Evolutionary conservation across 64 coral and sea anemone genomes (phyloP).

Genomic region (Stylophora pistillata): DNA sequence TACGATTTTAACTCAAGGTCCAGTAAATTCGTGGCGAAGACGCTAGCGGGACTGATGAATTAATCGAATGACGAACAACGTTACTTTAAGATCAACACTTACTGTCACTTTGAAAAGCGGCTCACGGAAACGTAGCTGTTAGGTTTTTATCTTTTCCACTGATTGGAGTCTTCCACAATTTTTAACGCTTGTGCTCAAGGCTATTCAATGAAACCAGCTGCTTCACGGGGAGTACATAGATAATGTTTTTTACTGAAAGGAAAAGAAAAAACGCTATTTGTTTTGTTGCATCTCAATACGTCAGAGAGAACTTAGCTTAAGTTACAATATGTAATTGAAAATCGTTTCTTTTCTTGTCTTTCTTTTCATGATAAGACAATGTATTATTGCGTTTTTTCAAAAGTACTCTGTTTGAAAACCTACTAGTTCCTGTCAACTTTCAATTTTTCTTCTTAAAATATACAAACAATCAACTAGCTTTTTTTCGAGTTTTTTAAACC

Average conservation of each 20-base stretch:
- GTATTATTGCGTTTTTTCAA: no score
- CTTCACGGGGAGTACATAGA: background rate
- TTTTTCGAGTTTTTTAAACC: no score
- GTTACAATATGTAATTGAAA: no score
- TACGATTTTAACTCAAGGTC: background rate
- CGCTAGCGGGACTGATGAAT: background rate
- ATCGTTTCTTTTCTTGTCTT: no score
- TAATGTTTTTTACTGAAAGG: background rate
- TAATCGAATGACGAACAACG: background rate
- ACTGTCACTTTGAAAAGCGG: conserved; percentile 2
- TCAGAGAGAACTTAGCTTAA: no score
- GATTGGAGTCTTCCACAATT: conserved; percentile 5
- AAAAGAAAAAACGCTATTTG: background rate
- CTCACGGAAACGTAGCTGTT: conserved; percentile 5
- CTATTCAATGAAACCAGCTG: conserved; percentile 11
- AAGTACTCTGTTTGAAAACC: no score
- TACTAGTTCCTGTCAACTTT: no score
- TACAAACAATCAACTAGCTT: no score
- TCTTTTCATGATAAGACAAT: no score
- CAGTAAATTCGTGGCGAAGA: no score
- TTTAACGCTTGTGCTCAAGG: background rate
- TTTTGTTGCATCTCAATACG: no score
- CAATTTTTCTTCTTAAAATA: no score
- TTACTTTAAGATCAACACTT: background rate
- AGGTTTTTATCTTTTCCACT: background rate